Conservation (phyloP, 2,888 invertebrate genomes). For the Thymelicus lineola region DNA sequence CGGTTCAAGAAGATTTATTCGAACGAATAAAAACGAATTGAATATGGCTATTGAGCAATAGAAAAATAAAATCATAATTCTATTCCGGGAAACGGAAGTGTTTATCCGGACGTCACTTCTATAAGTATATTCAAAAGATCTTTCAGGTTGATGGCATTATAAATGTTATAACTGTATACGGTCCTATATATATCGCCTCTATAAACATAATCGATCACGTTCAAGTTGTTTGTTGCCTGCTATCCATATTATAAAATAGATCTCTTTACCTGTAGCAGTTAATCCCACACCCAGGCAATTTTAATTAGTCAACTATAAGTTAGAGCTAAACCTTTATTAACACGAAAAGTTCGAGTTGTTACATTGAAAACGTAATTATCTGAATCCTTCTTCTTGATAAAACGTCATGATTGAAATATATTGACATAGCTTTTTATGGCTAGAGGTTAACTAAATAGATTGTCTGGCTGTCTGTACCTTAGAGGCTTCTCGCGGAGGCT, state of each 20-base stretch:
- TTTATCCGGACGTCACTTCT: too few species aligned
- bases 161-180: neutral
- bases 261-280: neutral
- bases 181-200: neutral
- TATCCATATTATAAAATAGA: neutral
- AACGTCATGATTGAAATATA: neutral
- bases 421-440: neutral
- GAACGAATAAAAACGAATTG: too few species aligned
- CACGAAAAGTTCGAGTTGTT: too few species aligned
- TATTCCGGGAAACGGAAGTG: too few species aligned
- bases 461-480: slow-evolving; percentile 15
- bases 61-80: too few species aligned
- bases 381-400: too few species aligned
- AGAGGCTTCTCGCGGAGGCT: slow-evolving; percentile 23
- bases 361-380: too few species aligned
- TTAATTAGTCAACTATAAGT: too few species aligned
- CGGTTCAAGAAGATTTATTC: too few species aligned
- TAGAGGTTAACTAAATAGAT: slow-evolving; percentile 6
- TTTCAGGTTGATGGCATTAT: neutral
- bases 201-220: neutral
- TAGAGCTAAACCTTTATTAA: too few species aligned
- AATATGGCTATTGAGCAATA: too few species aligned
- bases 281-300: too few species aligned
- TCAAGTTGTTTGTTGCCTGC: neutral
- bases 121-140: neutral